Conservation (phyloP, 2,888 invertebrate genomes). For the Chirona hameri region DNA sequence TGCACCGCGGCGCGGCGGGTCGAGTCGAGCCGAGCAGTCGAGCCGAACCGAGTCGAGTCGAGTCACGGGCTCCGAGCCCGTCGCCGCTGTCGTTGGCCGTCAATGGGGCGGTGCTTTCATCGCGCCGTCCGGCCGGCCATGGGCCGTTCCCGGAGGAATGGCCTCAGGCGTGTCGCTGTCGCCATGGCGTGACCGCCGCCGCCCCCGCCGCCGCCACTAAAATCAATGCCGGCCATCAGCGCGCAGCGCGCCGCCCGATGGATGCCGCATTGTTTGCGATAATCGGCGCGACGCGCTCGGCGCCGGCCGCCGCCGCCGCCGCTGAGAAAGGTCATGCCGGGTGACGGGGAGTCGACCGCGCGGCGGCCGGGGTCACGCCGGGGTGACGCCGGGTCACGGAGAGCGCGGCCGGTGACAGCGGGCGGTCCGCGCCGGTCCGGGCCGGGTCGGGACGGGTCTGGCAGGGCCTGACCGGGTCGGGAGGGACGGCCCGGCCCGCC, state of each 20-base stretch:
- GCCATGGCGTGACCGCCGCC: neutral
- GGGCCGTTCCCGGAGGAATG: neutral
- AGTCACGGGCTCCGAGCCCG: neutral
- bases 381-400: neutral
- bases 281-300: neutral
- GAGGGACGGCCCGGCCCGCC: no score
- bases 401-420: conserved; percentile 1
- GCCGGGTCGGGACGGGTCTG: no score
- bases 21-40: neutral
- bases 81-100: neutral
- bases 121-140: neutral
- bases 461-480: neutral
- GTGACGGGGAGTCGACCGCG: neutral
- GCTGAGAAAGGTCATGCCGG: conserved; percentile 12
- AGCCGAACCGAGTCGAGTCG: neutral
- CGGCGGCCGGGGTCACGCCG: neutral
- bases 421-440: neutral
- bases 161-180: neutral
- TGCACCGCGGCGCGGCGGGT: no score
- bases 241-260: neutral
- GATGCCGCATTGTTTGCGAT: conserved; percentile 22
- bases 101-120: no score
- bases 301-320: neutral
- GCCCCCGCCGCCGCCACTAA: neutral
- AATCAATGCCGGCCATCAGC: neutral